phyloP scores from a whole-genome alignment of 2,888 invertebrate species.

The Kuschelorhynchus macadamiae region DNA sequence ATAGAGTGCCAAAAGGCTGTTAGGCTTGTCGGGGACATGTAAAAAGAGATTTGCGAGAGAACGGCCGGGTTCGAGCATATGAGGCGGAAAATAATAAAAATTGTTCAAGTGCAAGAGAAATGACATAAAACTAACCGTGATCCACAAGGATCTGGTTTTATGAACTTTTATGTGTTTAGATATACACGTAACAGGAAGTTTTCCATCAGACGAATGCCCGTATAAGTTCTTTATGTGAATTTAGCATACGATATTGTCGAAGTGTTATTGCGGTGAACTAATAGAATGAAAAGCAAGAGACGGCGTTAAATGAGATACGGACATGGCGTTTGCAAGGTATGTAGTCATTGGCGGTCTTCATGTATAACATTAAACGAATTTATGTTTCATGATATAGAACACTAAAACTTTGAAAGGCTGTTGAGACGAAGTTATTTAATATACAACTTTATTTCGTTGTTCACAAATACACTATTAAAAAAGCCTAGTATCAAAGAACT shows the following conservation, averaged over 20 bases:
- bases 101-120: slow-evolving; percentile 43
- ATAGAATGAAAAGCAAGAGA: slow-evolving; percentile 11
- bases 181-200: slow-evolving; percentile 35
- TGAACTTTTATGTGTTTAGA: slow-evolving; percentile 42
- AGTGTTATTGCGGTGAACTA: neutral
- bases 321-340: no score
- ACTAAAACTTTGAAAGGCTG: no score
- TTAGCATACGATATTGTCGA: slow-evolving; percentile 12
- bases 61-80: slow-evolving; percentile 35
- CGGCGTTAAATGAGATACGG: no score
- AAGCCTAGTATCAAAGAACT: no score
- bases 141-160: slow-evolving; percentile 43
- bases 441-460: no score
- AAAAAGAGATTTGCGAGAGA: slow-evolving; percentile 27
- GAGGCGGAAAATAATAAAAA: slow-evolving; percentile 46
- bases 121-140: slow-evolving; percentile 42
- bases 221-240: slow-evolving; percentile 29
- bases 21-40: slow-evolving; percentile 20
- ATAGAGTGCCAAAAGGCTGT: slow-evolving; percentile 31
- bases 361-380: no score
- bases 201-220: slow-evolving; percentile 27
- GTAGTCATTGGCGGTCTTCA: no score
- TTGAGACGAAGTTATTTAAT: no score
- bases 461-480: no score
- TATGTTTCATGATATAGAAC: no score